Conservation (phyloP, 1,140 invertebrate species). For the Listronotus bonariensis region DNA sequence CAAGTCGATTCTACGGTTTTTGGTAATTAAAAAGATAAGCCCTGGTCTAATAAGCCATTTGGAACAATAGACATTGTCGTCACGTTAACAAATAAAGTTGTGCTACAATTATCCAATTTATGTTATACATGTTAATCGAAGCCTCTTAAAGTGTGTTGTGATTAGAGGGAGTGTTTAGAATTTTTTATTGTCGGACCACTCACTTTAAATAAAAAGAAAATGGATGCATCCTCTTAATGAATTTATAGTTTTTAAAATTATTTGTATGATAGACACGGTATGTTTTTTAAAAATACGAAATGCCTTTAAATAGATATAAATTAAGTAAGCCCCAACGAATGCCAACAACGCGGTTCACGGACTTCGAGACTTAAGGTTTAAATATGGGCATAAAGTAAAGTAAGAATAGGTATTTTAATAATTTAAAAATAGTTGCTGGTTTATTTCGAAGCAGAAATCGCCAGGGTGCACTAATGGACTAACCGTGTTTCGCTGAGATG, state of each 20-base stretch:
- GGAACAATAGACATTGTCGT: background rate
- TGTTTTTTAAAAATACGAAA: no score
- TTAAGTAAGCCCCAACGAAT: no score
- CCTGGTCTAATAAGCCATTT: no score
- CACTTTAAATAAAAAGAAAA: background rate
- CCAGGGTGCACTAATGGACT: background rate
- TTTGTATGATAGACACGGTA: no score
- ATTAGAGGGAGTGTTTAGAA: constrained; percentile 1
- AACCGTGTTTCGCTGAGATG: constrained; percentile 5
- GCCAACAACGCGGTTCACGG: no score
- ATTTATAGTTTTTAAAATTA: no score
- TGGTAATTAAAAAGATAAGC: no score
- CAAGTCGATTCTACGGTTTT: no score
- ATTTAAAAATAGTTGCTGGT: background rate
- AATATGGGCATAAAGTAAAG: background rate
- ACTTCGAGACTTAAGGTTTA: no score
- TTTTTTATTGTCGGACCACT: background rate
- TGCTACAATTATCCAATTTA: background rate
- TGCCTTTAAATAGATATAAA: no score
- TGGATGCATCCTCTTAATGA: background rate
- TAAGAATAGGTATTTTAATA: background rate
- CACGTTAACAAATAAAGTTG: background rate
- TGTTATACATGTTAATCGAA: constrained; percentile 2
- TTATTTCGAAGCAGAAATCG: background rate
- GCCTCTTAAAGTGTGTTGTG: background rate